phyloP scores from a whole-genome alignment of 1,140 invertebrate species.

The Gonioctena quinquepunctata region DNA sequence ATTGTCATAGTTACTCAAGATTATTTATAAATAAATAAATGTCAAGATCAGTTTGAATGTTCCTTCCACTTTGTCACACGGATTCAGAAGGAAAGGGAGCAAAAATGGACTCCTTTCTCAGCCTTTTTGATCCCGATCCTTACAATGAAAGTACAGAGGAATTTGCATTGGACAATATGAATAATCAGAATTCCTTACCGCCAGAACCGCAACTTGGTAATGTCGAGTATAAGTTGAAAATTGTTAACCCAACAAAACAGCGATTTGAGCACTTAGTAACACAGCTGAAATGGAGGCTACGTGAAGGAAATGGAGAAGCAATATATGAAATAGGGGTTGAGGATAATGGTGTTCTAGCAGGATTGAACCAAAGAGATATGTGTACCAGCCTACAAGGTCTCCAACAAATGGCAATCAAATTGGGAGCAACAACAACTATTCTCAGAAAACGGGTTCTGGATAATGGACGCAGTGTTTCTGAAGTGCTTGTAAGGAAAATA shows the following conservation, averaged over 20 bases:
- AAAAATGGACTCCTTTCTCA: constrained; percentile 77
- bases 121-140: constrained; percentile 70
- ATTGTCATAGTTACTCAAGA: no score
- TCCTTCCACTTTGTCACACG: background rate
- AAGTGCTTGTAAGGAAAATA: constrained; percentile 89
- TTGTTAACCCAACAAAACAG: constrained; percentile 81
- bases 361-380: constrained; percentile 80
- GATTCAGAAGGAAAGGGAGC: background rate
- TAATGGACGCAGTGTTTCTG: constrained; percentile 67
- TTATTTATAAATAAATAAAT: background rate
- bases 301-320: constrained; percentile 89
- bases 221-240: constrained; percentile 91
- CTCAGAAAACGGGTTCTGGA: constrained; percentile 57
- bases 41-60: no score
- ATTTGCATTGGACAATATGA: constrained; percentile 50
- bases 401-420: constrained; percentile 79
- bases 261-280: constrained; percentile 88
- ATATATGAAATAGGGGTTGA: constrained; percentile 97
- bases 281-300: constrained; percentile 88
- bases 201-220: constrained; percentile 90
- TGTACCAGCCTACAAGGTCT: constrained; percentile 80
- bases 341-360: constrained; percentile 86
- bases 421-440: constrained; percentile 80
- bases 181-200: constrained; percentile 63
- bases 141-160: constrained; percentile 44